Conservation (phyloP, 2,113 vertebrate genomes). For the Eira barbara region DNA sequence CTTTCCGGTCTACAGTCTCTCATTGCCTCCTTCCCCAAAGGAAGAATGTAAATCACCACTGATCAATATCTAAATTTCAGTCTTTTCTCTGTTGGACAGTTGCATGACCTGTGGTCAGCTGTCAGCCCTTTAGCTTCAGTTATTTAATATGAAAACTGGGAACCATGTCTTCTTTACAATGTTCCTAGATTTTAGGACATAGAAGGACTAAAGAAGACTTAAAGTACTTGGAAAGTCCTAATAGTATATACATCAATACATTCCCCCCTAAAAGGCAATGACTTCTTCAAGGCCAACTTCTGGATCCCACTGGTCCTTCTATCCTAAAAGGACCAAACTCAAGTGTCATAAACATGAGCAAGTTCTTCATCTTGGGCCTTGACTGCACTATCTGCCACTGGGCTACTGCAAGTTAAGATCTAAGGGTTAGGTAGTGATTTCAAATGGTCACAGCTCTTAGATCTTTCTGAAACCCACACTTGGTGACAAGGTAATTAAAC, state of each 20-base stretch:
- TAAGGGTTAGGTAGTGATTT: not conserved
- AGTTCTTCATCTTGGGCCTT: not conserved
- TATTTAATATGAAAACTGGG: not conserved
- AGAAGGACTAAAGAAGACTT: not conserved
- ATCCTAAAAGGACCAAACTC: not conserved
- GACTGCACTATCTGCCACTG: not conserved
- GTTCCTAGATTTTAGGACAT: not conserved
- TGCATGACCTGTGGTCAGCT: not conserved
- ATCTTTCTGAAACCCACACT: not conserved
- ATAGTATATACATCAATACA: not conserved
- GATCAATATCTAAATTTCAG: not conserved
- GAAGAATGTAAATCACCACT: not conserved
- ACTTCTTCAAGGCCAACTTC: not conserved
- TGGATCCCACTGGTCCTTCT: not conserved
- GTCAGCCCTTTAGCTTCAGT: not conserved
- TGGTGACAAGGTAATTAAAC: not conserved
- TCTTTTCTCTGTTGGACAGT: not conserved
- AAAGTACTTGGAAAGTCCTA: not conserved
- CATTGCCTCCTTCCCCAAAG: not conserved
- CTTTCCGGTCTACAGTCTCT: not conserved
- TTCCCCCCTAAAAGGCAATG: too few species aligned
- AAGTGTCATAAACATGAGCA: not conserved
- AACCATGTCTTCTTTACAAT: not conserved
- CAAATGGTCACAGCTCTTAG: not conserved
- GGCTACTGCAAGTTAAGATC: not conserved